phyloP scores from a whole-genome alignment of 2,797 vertebrate species.

The Falco novaeseelandiae region DNA sequence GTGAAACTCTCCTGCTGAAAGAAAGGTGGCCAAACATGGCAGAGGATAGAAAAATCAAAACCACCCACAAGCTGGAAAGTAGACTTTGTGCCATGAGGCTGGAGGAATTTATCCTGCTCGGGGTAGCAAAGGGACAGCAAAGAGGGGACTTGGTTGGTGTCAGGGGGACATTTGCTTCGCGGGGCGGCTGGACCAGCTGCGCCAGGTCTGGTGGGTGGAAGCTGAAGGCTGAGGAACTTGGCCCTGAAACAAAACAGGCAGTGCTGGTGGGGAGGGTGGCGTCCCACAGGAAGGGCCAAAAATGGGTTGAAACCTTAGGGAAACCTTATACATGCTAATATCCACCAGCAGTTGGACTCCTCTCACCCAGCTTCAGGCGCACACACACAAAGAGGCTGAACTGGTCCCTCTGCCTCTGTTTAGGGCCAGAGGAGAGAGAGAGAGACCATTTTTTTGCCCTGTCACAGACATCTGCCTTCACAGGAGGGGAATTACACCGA shows the following conservation, averaged over 20 bases:
- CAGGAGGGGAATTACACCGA: neutral
- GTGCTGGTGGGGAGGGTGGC: neutral
- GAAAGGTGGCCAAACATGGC: accelerated
- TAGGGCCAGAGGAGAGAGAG: neutral
- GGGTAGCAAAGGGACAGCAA: neutral
- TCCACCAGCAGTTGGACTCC: neutral
- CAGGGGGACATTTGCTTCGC: neutral
- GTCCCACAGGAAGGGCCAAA: neutral
- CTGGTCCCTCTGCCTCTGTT: neutral
- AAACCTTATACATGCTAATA: accelerated
- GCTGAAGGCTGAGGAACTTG: neutral
- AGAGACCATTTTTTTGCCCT: neutral
- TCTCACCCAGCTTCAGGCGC: accelerated
- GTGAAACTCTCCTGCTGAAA: neutral
- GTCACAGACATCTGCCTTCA: neutral
- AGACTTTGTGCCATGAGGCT: neutral
- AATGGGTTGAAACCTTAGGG: neutral
- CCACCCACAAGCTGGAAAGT: neutral
- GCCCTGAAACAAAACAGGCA: accelerated
- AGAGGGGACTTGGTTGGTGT: neutral
- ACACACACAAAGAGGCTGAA: accelerated
- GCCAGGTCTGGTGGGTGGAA: neutral
- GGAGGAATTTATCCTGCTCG: neutral
- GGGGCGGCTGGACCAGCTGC: neutral
- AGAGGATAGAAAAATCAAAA: neutral